Conservation (phyloP, 2,113 vertebrate genomes). For the Pelvicachromis taeniatus region DNA sequence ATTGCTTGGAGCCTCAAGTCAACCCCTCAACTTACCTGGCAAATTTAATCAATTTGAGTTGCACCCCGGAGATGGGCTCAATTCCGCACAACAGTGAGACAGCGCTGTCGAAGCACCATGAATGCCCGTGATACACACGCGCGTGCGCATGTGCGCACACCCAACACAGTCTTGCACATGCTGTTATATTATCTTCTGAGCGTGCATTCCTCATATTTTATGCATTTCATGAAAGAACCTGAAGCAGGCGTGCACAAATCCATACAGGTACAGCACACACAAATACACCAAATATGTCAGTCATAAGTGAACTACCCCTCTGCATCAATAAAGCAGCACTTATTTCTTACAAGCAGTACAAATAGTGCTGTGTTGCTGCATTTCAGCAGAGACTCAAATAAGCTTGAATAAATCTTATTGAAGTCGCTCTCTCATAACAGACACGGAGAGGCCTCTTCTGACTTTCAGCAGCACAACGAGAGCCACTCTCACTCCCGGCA, state of each 20-base stretch:
- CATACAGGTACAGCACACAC: neutral
- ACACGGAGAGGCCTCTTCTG: neutral
- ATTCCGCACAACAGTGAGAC: constrained; percentile 21
- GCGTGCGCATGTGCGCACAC: neutral
- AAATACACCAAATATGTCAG: neutral
- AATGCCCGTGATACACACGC: neutral
- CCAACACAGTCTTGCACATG: neutral
- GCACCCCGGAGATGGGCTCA: constrained; percentile 54
- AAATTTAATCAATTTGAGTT: constrained; percentile 70
- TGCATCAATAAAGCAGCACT: neutral
- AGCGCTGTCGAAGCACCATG: neutral
- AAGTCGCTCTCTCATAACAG: neutral
- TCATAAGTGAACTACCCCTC: neutral
- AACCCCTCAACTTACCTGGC: constrained; percentile 63
- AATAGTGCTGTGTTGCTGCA: constrained; percentile 2
- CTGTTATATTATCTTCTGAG: neutral
- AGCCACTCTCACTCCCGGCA: neutral
- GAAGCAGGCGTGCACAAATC: neutral
- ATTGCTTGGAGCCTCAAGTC: constrained; percentile 62
- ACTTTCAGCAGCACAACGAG: neutral
- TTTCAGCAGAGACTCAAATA: constrained; percentile 15
- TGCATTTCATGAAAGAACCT: neutral
- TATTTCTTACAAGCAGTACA: neutral
- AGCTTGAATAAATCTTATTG: constrained; percentile 27
- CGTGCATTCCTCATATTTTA: neutral